Base-by-base conservation (phyloP, 1,140 invertebrate genomes). In the Tyrophagus putrescentiae region DNA sequence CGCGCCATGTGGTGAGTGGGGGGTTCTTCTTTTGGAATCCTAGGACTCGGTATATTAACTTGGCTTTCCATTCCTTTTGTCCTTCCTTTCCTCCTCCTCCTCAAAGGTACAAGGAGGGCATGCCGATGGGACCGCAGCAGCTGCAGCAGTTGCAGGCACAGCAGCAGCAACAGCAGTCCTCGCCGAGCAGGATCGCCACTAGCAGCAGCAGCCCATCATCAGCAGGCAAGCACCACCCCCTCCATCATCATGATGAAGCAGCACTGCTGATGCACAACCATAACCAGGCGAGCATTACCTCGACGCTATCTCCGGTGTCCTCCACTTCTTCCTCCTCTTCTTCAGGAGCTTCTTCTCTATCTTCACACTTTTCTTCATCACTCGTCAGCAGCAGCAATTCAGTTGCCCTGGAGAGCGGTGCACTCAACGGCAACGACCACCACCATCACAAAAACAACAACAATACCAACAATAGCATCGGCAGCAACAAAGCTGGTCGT, bases 1-100 rank as follows among this genome's bases (percentile, higher is more conserved):
- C 60, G 64, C 34, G 64, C 65, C 48, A 60, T 66, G 48, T 67
- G 66, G 65, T 66, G 61, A 63, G 54, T 60, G 18, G 13, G 13
- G 23, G 4, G 21, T 11, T 42, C 11, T 39, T 13, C n/a, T 39
- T 39, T 39, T 39, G 36, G 36, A 13, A 39, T 39, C 25, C 18
- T 42, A 23, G 25, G 18, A 23, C 3, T 42, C 18, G 25, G 18
- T n/a, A 42, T 39, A 39, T 39, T 39, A 11, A 39, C 11, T 39
- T 39, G 36, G 21, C 36, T 13, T 39, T 39, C 36, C 21, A 13
- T 39, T 39, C 21, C 36, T 13, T 39, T 13, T 39, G 36, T 39
- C n/a, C n/a, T n/a, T n/a, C n/a, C n/a, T n/a, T n/a, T n/a, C n/a
- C n/a, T n/a, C n/a, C n/a, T n/a, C n/a, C n/a, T n/a, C n/a, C n/a